Evolutionary conservation across 2,113 vertebrate species (phyloP).

Genomic region (Eira barbara): DNA sequence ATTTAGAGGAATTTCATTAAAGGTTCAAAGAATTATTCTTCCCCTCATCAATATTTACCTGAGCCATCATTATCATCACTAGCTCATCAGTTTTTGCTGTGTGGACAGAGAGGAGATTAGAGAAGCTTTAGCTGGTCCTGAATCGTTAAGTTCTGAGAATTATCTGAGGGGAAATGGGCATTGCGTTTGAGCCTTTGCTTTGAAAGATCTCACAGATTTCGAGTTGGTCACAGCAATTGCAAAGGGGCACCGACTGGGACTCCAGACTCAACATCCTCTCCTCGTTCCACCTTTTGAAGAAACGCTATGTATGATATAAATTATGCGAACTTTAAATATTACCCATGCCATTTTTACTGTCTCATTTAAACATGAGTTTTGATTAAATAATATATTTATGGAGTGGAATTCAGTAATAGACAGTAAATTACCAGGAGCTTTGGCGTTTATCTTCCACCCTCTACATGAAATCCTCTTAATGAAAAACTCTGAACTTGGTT

Average conservation of each 20-base stretch:
- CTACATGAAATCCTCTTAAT: not conserved
- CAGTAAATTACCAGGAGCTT: slow-evolving; percentile 65
- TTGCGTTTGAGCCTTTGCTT: not conserved
- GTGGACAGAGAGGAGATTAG: slow-evolving; percentile 36
- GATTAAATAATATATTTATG: slow-evolving; percentile 78
- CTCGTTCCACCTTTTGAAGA: not conserved
- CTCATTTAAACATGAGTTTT: slow-evolving; percentile 72
- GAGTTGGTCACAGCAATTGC: not conserved
- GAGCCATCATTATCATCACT: not conserved
- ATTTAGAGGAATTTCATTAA: slow-evolving; percentile 23
- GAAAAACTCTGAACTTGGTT: slow-evolving; percentile 42
- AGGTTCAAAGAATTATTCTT: not conserved
- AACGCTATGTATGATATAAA: slow-evolving; percentile 47
- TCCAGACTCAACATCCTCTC: not conserved
- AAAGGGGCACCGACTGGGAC: not conserved
- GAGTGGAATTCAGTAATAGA: slow-evolving; percentile 64
- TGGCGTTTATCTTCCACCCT: slow-evolving; percentile 52
- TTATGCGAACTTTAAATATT: slow-evolving; percentile 70
- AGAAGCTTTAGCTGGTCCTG: not conserved
- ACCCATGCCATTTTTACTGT: slow-evolving; percentile 69
- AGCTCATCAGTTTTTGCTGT: not conserved
- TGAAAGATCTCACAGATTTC: not conserved
- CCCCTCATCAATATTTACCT: slow-evolving; percentile 15
- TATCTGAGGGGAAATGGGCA: not conserved
- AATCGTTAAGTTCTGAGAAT: not conserved